These are phyloP conservation scores for Pterostichus madidus DNA, from an alignment of 2,888 invertebrate species.

Conservation along the genomic window DNA sequence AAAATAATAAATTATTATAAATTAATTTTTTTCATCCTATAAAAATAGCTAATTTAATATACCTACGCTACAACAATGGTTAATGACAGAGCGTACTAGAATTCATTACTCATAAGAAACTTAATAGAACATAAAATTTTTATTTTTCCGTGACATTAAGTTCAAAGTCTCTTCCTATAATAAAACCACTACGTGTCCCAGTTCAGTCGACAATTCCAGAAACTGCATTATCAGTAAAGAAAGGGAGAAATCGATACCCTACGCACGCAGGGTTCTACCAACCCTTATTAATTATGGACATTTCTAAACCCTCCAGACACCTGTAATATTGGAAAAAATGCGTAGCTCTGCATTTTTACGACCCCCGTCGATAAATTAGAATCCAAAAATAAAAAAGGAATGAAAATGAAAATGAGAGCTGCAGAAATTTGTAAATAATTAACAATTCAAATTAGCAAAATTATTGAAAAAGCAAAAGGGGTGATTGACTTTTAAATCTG, in stretches of 20 bases:
- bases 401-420: conserved; percentile 10
- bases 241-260: conserved; percentile 23
- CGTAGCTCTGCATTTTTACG: neutral
- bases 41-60: no score
- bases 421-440: conserved; percentile 47
- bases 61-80: no score
- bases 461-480: conserved; percentile 39
- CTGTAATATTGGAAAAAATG: conserved; percentile 9
- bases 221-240: conserved; percentile 22
- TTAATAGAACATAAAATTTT: conserved; percentile 16
- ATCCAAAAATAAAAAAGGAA: conserved; percentile 16
- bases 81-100: neutral
- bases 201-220: conserved; percentile 28
- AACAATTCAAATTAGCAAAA: conserved; percentile 53
- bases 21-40: no score
- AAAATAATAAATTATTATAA: no score
- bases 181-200: conserved; percentile 38
- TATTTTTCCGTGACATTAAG: conserved; percentile 28
- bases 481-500: conserved; percentile 52
- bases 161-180: conserved; percentile 7
- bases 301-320: neutral
- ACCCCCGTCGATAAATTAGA: neutral
- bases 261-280: neutral
- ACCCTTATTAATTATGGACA: conserved; percentile 44
- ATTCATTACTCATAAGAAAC: conserved; percentile 18